Evolutionary conservation across 2,797 vertebrate species (phyloP), one percentile per base, ranked within the genome.

Genomic region (Catamblyrhynchus diadema): DNA sequence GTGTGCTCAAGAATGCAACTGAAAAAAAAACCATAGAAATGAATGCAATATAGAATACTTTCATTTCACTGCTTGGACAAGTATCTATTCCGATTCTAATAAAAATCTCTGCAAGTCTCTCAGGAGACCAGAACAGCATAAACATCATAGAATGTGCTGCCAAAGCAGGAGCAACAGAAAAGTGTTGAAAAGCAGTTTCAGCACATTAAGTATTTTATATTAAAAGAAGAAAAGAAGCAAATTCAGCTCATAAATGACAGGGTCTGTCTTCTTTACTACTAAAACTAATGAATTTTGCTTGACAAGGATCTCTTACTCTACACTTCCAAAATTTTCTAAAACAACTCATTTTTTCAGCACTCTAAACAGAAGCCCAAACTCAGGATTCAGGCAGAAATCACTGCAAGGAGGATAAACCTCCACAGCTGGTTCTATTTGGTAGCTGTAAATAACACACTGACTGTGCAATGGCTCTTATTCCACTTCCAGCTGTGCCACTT

Each of bases 161-260:
- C 45, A 73, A 77, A 51, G 67, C 65, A 93, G 82, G 73, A 74
- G 33, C 70, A 85, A 81, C 12, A 66, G 37, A 81, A 84, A 45
- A 47, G 11, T 35, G 51, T 47, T 84, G 73, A 65, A 78, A 78
- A 66, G 80, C 47, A 77, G 32, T 50, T 91, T 89, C 28, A 80
- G 62, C 45, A 82, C 30, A 37, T 22, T 12, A 6, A 80, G 4
- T 50, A 54, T 89, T 91, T 75, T 32, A 50, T 21, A 72, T 37
- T 66, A 47, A 81, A 75, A 88, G 33, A 72, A 42, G 37, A 70
- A 64, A 66, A 62, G 20, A 73, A 79, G 21, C 50, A 80, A 91
- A 77, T 73, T 81, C 56, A 6, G 1, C 41, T 82, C 25, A 56
- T 56, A 54, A 82, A 69, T 2, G 2, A 80, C 12, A 2, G 10